Conservation (phyloP, 2,797 vertebrate genomes). For the Malacoctenus gilli region DNA sequence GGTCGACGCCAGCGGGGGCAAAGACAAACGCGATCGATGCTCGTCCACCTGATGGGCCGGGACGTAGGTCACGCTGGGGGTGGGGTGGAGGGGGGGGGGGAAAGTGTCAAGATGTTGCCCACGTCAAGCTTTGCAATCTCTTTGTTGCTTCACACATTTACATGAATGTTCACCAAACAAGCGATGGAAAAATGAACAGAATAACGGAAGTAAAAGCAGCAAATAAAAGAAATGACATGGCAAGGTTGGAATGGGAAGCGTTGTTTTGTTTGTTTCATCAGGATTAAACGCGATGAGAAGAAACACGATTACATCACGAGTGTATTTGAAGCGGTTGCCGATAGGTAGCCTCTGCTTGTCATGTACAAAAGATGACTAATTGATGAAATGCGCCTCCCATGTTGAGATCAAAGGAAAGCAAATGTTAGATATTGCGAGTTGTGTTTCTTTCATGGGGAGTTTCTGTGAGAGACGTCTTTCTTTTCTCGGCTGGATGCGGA, state of each 20-base stretch:
- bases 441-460: no score
- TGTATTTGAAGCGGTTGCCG: not conserved
- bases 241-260: slow-evolving; percentile 7
- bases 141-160: no score
- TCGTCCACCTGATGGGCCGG: slow-evolving; percentile 86
- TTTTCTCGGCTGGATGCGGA: no score
- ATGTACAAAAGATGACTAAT: no score
- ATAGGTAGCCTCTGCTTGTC: not conserved
- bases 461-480: no score
- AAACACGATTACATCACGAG: not conserved
- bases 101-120: slow-evolving; percentile 2
- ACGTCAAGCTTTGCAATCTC: no score
- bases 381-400: no score
- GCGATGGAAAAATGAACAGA: not conserved
- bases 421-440: no score
- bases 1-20: slow-evolving; percentile 75
- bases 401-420: no score
- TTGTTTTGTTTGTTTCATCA: not conserved
- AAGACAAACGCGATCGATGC: slow-evolving; percentile 80
- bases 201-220: slow-evolving; percentile 18
- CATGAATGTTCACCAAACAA: not conserved
- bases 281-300: not conserved
- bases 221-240: slow-evolving; percentile 1
- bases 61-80: slow-evolving; percentile 88
- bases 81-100: slow-evolving; percentile 5